Percentiles rank a stretch among this genome's conserved stretches.
These are phyloP conservation scores for Numenius phaeopus DNA, from an alignment of 2,797 vertebrate genomes.

Conservation along the genomic window DNA sequence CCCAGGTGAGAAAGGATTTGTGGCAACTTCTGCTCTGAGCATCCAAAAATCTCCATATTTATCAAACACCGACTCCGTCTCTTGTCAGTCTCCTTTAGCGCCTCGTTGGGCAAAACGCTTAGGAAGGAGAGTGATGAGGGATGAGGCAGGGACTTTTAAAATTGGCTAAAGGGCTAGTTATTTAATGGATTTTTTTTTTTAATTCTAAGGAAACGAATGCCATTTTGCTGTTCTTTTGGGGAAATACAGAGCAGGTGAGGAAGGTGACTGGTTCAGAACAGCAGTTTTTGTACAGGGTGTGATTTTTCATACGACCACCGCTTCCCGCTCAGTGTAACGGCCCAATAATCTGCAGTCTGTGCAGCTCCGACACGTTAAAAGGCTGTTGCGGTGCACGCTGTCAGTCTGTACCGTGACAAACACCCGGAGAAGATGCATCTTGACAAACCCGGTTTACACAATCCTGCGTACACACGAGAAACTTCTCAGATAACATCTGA, in stretches of 20 bases:
- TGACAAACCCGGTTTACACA: neutral
- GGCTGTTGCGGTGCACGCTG: neutral
- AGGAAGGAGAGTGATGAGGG: neutral
- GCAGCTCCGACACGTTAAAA: neutral
- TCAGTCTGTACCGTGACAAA: neutral
- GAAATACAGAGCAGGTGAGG: neutral
- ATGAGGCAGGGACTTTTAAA: neutral
- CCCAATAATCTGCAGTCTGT: fast-evolving
- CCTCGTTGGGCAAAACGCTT: neutral
- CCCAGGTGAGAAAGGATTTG: conserved; percentile 70
- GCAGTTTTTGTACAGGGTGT: neutral
- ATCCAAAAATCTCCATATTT: fast-evolving
- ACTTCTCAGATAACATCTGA: fast-evolving
- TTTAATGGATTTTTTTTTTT: neutral
- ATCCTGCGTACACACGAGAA: fast-evolving
- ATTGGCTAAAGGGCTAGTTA: neutral
- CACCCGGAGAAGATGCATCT: neutral
- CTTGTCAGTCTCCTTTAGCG: neutral
- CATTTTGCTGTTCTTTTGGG: neutral
- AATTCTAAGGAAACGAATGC: neutral
- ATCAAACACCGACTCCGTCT: neutral
- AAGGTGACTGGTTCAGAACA: neutral
- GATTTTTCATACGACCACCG: fast-evolving
- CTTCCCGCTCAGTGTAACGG: fast-evolving
- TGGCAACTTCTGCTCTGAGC: neutral